Base-by-base conservation (phyloP, 2,113 vertebrate genomes). In the Turnix velox region DNA sequence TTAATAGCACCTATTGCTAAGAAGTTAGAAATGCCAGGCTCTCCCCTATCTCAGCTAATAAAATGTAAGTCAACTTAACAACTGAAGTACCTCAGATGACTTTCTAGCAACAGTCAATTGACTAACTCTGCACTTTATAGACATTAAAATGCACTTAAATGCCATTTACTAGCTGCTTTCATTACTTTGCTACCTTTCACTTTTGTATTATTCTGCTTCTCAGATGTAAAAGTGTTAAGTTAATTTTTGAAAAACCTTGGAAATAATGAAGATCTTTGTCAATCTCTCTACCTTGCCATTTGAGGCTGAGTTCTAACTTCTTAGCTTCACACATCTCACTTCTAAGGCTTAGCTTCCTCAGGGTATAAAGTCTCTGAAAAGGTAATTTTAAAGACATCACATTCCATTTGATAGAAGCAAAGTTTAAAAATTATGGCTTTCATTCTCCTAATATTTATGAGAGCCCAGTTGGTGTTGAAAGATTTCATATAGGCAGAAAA, bases 281-380 rank as follows among this genome's bases (percentile, higher is more conserved):
- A 65, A 37, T 61, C 76, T 67, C 37, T 79, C 48, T 52, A 72
- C 82, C 65, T 46, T 62, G 57, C 59, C 30, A 61, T 91, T 84
- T 63, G 61, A 72, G 58, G 14, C 69, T 72, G 58, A 71, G 52
- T 51, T 82, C 74, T 95, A 97, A 87, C 75, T 84, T 84, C 85
- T 87, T 87, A 78, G 72, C 52, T 71, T 87, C 45, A 82, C 19
- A 52, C 39, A 82, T 54, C 39, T 30, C n/a, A 40, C 59, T 94
- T 78, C 89, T 88, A 65, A 88, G 55, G 43, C 8, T 87, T 61
- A 76, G 18, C 18, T 75, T 90, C 74, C 52, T 81, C 14, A 66
- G 28, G 59, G 27, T 18, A 87, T 8, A 33, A 63, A 55, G 58
- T 20, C 72, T 74, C 71, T 91, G 42, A 84, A 25, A 22, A 95